Conservation (phyloP, 2,113 vertebrate species). For the Pomatorhinus ruficollis region DNA sequence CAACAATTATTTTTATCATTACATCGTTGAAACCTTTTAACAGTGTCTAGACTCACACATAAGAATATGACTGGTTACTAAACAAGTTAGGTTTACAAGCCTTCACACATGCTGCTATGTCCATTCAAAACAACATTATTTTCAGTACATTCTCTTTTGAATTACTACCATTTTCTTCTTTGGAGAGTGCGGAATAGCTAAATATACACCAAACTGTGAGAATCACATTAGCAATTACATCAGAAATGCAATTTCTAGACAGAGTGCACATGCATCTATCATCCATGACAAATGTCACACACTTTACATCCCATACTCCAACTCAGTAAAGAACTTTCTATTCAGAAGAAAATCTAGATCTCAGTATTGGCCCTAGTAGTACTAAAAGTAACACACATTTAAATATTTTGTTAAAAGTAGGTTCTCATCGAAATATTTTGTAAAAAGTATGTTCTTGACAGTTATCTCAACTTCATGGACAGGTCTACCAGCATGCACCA, state of each 20-base stretch:
- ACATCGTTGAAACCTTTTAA: not conserved
- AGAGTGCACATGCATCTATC: not conserved
- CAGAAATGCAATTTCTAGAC: not conserved
- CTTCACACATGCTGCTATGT: not conserved
- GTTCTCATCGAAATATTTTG: not conserved
- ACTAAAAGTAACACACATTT: not conserved
- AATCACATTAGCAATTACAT: not conserved
- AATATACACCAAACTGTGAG: not conserved
- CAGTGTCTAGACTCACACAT: not conserved
- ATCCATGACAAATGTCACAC: not conserved
- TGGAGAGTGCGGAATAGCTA: not conserved
- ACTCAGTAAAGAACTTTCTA: not conserved
- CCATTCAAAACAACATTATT: not conserved
- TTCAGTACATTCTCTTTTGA: not conserved
- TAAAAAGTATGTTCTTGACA: not conserved
- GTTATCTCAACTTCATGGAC: not conserved
- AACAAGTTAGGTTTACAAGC: not conserved
- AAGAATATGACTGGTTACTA: not conserved
- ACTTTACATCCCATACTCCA: not conserved
- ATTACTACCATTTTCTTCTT: not conserved
- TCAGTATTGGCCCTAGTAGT: not conserved
- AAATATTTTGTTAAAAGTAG: not conserved
- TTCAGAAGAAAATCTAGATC: not conserved
- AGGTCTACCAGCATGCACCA: not conserved
- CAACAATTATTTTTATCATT: not conserved